These are phyloP conservation scores for Morpho deidamia DNA, from an alignment of 2,888 invertebrate species.

Conservation along the genomic window DNA sequence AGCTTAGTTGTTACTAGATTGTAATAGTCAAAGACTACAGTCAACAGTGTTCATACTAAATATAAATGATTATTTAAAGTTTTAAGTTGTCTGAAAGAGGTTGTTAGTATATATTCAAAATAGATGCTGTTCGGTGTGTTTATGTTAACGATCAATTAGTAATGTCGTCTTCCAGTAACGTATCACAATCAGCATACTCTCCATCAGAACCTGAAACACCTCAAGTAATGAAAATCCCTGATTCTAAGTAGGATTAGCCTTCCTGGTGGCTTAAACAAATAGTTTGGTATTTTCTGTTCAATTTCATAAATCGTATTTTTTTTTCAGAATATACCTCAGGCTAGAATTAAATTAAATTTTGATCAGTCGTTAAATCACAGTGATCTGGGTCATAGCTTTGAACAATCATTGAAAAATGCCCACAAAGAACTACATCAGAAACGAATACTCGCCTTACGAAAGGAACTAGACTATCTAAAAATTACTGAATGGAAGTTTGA, in stretches of 20 bases:
- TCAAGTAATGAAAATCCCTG: slow-evolving; percentile 39
- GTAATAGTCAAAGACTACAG: no score
- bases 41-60: no score
- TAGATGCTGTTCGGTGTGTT: no score
- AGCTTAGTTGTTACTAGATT: no score
- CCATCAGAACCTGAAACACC: slow-evolving; percentile 68
- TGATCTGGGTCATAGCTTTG: slow-evolving; percentile 73
- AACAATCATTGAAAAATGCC: slow-evolving; percentile 74
- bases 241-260: no score
- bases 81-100: no score
- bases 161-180: slow-evolving; percentile 70
- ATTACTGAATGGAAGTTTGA: slow-evolving; percentile 90
- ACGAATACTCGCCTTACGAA: slow-evolving; percentile 83
- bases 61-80: no score
- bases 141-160: slow-evolving; percentile 23
- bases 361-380: slow-evolving; percentile 72
- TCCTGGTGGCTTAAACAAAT: no score
- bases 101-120: no score
- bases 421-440: slow-evolving; percentile 84
- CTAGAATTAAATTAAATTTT: slow-evolving; percentile 48
- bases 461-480: slow-evolving; percentile 87
- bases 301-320: background rate
- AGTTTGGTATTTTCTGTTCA: no score
- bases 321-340: slow-evolving; percentile 50
- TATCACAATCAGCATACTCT: slow-evolving; percentile 65